Percentiles rank a stretch among this genome's conserved stretches.
Conservation (phyloP, 2,113 vertebrate species). For the Anoplopoma fimbria region DNA sequence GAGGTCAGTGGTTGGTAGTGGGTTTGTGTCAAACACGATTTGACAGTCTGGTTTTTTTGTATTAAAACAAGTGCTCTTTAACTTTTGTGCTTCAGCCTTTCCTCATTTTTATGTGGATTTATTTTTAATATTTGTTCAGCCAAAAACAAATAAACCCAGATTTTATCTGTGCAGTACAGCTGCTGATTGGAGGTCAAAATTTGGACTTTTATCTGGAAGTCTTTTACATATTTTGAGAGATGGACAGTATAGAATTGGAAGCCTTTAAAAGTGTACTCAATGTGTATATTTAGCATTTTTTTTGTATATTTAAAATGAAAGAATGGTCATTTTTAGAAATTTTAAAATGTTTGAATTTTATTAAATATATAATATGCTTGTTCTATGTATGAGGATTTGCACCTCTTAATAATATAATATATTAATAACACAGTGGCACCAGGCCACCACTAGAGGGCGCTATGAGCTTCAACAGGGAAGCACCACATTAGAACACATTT, state of each 20-base stretch:
- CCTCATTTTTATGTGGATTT: neutral
- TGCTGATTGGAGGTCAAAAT: neutral
- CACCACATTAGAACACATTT: too few relatives aligned
- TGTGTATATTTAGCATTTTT: too few relatives aligned
- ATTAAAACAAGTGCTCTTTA: slow-evolving; percentile 32
- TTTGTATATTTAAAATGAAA: too few relatives aligned
- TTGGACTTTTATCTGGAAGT: neutral
- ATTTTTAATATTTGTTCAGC: neutral
- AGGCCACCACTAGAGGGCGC: too few relatives aligned
- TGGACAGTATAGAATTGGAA: neutral
- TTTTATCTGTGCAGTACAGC: neutral
- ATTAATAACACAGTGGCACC: too few relatives aligned
- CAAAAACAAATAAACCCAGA: neutral
- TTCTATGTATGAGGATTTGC: too few relatives aligned
- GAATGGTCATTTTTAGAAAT: too few relatives aligned
- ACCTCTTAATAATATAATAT: too few relatives aligned
- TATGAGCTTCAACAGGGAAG: too few relatives aligned
- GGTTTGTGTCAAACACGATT: slow-evolving; percentile 37
- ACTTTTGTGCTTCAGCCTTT: neutral
- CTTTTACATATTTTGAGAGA: neutral
- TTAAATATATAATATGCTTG: neutral
- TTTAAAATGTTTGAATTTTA: neutral
- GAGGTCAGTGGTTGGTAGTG: neutral
- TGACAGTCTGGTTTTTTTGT: slow-evolving; percentile 2
- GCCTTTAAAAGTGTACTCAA: neutral